Base-by-base conservation (phyloP, 2,888 invertebrate species). In the Ophion slaviceki region DNA sequence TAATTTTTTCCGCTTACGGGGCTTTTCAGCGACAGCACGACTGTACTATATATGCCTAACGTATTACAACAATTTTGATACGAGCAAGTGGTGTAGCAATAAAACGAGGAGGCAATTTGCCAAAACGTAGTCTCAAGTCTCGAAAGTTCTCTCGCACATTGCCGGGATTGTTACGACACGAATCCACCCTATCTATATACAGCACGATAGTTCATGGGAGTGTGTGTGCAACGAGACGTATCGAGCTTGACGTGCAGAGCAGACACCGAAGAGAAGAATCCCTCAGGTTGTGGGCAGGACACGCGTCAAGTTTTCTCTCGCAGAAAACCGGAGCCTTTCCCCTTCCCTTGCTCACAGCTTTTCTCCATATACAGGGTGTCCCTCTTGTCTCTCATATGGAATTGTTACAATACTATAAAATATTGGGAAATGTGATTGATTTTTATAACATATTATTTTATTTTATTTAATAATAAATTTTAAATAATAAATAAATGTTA, bases 41-140 rank as follows among this genome's bases (percentile, higher is more conserved):
- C 24, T 24, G 24, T 24, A 1, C 24, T 24, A 24, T 10, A 62
- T 8, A 20, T 20, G 7, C 8, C 1, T 40, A 40, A 6, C 17
- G 3, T 53, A 17, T 53, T 17, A 53, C 53, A 14, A 53, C 17
- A 53, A 53, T 17, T 53, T 53, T 53, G 14, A 53, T 53, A 14
- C 17, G 14, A 11, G 11, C 53, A 53, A 53, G 53, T 17, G 17
- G 14, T 53, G 17, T 28, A 24, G 89, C 90, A 89, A 91, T 90
- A 92, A 91, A 89, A 70, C 47, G 87, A 86, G 86, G 85, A 14
- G 91, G 92, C 91, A 92, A 91, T 92, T 91, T 92, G 90, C 88
- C 89, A 91, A 91, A 92, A 91, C 89, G 91, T 91, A 2, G 40
- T 57, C 68, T 28, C 68, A 68, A 79, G 62, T 75, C 62, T 64